Evolutionary conservation across 1,140 invertebrate species (phyloP).

Genomic region (Calliphora vicina): DNA sequence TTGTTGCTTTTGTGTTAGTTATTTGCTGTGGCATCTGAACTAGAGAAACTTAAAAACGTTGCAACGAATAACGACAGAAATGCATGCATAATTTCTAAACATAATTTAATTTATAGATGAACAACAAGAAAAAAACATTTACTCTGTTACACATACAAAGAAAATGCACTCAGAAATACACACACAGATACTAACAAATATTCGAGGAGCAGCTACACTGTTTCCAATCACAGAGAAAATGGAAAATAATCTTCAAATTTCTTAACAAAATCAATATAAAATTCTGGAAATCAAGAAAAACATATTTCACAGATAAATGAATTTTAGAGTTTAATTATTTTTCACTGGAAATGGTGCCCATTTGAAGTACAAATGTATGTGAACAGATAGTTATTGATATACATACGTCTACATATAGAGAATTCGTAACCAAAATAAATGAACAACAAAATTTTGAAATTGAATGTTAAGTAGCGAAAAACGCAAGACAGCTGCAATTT

Average conservation of each 20-base stretch:
- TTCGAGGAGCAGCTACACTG: no score
- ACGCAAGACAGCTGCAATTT: slow-evolving; percentile 15
- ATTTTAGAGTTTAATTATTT: no score
- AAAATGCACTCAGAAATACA: not conserved
- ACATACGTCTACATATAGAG: no score
- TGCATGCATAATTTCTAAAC: slow-evolving; percentile 61
- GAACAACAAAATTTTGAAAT: slow-evolving; percentile 9
- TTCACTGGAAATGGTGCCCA: no score
- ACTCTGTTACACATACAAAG: not conserved
- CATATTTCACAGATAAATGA: no score
- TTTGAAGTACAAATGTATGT: no score
- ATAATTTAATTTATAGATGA: slow-evolving; percentile 62
- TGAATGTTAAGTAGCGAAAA: slow-evolving; percentile 13
- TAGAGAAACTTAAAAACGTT: slow-evolving; percentile 2
- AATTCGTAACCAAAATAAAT: not conserved
- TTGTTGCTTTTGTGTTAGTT: not conserved
- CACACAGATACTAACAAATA: no score
- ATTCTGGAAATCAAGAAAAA: no score
- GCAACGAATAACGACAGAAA: slow-evolving; percentile 43
- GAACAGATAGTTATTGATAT: not conserved
- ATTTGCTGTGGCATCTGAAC: not conserved
- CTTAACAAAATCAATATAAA: no score
- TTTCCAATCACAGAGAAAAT: no score
- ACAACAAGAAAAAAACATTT: not conserved
- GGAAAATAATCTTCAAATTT: no score